A percentile compares a stretch with the other conserved stretches of the same genome.
These are phyloP conservation scores for Sinohyriopsis cumingii DNA, from an alignment of 2,888 invertebrate species.

Conservation along the genomic window DNA sequence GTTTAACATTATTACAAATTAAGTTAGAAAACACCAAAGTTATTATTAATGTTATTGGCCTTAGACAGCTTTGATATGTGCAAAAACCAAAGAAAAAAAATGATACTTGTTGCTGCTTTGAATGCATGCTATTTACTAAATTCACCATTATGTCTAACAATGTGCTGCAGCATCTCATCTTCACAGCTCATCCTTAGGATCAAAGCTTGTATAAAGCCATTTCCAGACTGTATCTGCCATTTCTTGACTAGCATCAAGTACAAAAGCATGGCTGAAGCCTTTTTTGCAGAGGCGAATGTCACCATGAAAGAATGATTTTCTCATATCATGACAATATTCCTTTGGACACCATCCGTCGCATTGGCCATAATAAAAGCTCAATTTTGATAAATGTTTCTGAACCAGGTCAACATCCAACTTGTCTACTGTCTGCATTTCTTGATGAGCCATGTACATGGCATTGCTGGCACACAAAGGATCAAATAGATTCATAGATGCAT, in stretches of 20 bases:
- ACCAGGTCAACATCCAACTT: constrained; percentile 80
- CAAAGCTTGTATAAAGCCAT: constrained; percentile 29
- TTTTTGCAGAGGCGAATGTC: constrained; percentile 78
- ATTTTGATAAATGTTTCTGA: constrained; percentile 76
- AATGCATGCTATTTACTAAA: no score
- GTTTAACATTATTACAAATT: no score
- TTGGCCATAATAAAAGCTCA: constrained; percentile 86
- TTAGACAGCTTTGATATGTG: no score
- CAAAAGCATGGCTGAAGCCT: constrained; percentile 85
- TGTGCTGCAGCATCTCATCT: no score
- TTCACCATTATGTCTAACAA: no score
- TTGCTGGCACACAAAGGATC: constrained; percentile 62
- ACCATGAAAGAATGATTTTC: constrained; percentile 76
- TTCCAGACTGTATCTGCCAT: constrained; percentile 67
- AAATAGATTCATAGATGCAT: constrained; percentile 65
- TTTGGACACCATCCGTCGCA: constrained; percentile 89
- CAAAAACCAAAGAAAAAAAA: no score
- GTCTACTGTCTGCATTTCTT: constrained; percentile 84
- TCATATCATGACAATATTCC: constrained; percentile 81
- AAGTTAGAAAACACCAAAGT: no score
- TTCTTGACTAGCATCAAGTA: constrained; percentile 74
- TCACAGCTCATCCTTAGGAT: no score
- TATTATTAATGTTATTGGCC: no score
- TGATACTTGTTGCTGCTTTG: no score
- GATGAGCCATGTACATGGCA: constrained; percentile 59